Base-by-base conservation (phyloP, 2,888 invertebrate genomes). In the Biston stratarius region DNA sequence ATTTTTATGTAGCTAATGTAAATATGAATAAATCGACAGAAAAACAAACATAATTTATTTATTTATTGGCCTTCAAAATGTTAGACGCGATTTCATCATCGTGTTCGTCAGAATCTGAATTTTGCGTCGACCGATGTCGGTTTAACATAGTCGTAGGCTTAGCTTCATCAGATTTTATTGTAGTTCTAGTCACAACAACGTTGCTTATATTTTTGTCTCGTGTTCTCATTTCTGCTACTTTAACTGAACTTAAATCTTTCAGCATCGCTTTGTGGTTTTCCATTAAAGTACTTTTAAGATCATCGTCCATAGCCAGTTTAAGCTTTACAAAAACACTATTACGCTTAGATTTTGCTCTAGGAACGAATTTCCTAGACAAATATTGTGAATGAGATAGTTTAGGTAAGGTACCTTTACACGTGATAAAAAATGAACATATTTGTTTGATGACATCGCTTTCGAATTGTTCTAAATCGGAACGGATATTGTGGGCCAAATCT, bases 401-500 rank as follows among this genome's bases (percentile, higher is more conserved):
- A 10, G 55, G 5, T 42, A 12, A 3, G 67, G 75, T 6, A 7
- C 83, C 78, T 40, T 91, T 90, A 59, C 92, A 92, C 0, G 76
- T 62, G 1, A 76, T 67, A 61, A 92, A 92, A 24, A 73, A 66
- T 0, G 67, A 49, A 71, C 92, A 92, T n/a, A 88, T 74, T 61
- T 71, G 80, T 0, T 74, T 69, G 12, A 67, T 61, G 2, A 78
- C 73, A 8, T 81, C 78, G 2, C 68, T 73, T 71, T 79, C 77
- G 24, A 88, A 64, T 69, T 86, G 86, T 0, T 76, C 80, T 47
- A 91, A 73, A 51, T 91, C 91, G 0, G 84, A 69, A 42, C 74
- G 78, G 8, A 88, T 67, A 61, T 89, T 90, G 0, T 82, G 77
- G 5, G 52, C 64, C 5, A 92, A 67, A 67, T 92, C 91, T 60